Conservation (phyloP, 2,888 invertebrate genomes). For the Cephus sareptanus region DNA sequence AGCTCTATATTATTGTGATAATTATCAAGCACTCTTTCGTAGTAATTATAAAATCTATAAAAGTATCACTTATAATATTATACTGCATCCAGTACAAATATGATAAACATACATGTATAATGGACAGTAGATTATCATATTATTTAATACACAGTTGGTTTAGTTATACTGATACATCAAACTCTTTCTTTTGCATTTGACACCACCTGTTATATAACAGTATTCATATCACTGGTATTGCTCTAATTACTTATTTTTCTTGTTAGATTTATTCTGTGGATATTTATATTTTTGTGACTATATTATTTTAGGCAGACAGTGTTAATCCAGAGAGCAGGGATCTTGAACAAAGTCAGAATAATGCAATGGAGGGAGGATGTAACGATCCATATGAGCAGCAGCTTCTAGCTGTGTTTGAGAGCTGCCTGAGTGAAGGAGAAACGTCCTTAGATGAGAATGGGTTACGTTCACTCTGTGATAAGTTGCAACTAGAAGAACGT, state of each 20-base stretch:
- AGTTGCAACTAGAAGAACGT: constrained; percentile 82
- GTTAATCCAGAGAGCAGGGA: neutral
- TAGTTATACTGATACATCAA: neutral
- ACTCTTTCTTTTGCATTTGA: neutral
- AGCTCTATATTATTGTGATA: neutral
- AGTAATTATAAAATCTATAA: neutral
- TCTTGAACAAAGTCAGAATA: constrained; percentile 32
- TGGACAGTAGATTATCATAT: neutral
- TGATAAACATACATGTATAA: neutral
- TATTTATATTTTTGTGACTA: neutral
- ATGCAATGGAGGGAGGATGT: constrained; percentile 60
- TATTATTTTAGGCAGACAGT: neutral
- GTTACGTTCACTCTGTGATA: constrained; percentile 77
- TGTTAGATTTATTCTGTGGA: neutral
- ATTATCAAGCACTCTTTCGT: neutral
- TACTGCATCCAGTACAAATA: neutral
- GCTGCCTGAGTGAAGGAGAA: constrained; percentile 78
- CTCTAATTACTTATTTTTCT: neutral
- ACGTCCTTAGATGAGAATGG: constrained; percentile 77
- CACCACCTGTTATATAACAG: neutral
- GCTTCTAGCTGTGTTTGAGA: constrained; percentile 82
- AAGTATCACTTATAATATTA: neutral
- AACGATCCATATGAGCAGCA: constrained; percentile 84
- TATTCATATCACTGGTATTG: neutral
- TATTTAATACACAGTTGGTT: neutral